A percentile compares a stretch with the other conserved stretches of the same genome.
Evolutionary conservation across 2,797 vertebrate genomes (phyloP).

Genomic region (Lagodon rhomboides): DNA sequence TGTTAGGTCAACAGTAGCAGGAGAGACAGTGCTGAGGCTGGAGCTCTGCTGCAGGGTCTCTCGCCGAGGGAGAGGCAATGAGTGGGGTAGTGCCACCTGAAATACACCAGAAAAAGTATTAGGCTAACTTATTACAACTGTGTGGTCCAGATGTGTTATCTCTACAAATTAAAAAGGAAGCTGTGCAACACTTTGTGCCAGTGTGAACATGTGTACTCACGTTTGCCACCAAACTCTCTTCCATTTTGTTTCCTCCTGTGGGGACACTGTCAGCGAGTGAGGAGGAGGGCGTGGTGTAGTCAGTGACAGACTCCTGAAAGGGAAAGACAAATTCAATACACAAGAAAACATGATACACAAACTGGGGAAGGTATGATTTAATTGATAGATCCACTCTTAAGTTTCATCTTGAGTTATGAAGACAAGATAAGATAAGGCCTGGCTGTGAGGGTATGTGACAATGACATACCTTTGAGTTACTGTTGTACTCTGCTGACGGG

Average conservation of each 20-base stretch:
- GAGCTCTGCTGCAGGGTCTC: constrained; percentile 96
- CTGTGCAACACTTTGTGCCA: not conserved
- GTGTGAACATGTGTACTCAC: constrained; percentile 83
- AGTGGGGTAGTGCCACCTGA: constrained; percentile 96
- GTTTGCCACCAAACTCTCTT: constrained; percentile 95
- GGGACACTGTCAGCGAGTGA: constrained; percentile 94
- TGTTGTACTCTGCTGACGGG: constrained; percentile 93
- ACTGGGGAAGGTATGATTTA: not conserved
- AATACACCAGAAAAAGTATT: not conserved
- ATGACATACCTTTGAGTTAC: constrained; percentile 89
- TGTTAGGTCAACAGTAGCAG: constrained; percentile 97
- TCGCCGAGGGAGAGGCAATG: constrained; percentile 94
- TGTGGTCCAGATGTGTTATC: not conserved
- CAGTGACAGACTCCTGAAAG: constrained; percentile 95
- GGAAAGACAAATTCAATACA: not conserved
- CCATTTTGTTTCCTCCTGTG: constrained; percentile 93
- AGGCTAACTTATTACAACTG: not conserved
- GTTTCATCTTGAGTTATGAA: too few species aligned
- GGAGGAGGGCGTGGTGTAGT: constrained; percentile 96
- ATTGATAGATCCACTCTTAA: not conserved
- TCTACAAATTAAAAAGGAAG: not conserved
- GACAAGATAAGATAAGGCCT: too few species aligned
- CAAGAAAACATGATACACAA: not conserved
- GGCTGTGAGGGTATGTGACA: not conserved
- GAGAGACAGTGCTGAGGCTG: constrained; percentile 97